A percentile compares a stretch with the other conserved stretches of the same genome.
Conservation (phyloP, 1,140 invertebrate species). For the Heliothis virescens region DNA sequence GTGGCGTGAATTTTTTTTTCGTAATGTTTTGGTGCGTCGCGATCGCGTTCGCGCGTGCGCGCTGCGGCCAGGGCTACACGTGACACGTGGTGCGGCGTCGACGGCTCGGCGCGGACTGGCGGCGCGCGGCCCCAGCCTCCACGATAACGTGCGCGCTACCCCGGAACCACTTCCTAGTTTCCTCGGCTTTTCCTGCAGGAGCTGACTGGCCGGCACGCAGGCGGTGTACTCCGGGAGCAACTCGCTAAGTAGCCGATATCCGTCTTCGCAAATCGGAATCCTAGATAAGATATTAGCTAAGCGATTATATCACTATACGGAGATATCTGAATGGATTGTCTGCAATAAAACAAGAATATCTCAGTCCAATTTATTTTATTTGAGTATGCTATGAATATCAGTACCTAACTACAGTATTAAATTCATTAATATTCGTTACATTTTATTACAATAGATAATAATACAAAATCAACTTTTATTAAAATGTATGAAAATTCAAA, state of each 20-base stretch:
- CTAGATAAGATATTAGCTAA: conserved; percentile 33
- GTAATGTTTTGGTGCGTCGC: conserved; percentile 87
- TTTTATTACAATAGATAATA: conserved; percentile 16
- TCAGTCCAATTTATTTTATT: conserved; percentile 60
- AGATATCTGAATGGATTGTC: conserved; percentile 29
- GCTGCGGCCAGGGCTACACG: conserved; percentile 82
- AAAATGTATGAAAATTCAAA: conserved; percentile 40
- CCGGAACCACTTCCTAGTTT: conserved; percentile 62
- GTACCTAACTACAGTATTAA: conserved; percentile 45
- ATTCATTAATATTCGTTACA: conserved; percentile 44
- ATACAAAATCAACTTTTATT: conserved; percentile 42
- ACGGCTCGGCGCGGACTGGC: conserved; percentile 91
- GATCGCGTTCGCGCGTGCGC: conserved; percentile 91
- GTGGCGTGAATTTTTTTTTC: conserved; percentile 68
- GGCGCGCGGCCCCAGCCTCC: conserved; percentile 78
- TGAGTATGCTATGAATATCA: conserved; percentile 55
- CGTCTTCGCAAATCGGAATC: conserved; percentile 17
- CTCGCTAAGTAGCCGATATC: conserved; percentile 8
- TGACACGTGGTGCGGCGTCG: conserved; percentile 88
- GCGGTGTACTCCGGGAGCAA: not conserved
- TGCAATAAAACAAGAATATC: conserved; percentile 50
- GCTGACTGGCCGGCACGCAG: not conserved
- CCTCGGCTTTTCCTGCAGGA: conserved; percentile 34
- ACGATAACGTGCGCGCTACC: conserved; percentile 58
- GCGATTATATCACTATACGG: conserved; percentile 11